Evolutionary conservation across 2,113 vertebrate genomes (phyloP), one percentile per base, ranked within the genome.

Genomic region (Oreotrochilus melanogaster): DNA sequence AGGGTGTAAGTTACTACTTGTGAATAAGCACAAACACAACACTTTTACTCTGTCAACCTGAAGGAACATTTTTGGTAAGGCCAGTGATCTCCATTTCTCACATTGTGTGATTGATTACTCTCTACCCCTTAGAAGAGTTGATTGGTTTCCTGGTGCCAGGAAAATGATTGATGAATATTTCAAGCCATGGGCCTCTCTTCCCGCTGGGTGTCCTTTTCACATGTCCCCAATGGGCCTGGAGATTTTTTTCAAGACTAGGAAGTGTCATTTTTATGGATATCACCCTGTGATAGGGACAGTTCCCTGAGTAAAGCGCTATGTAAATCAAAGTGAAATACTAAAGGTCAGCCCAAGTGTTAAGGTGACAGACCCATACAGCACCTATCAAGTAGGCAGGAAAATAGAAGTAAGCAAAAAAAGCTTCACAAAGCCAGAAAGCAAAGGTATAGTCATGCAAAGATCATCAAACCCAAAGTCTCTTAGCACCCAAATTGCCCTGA

Each of bases 101-200:
- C 96, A 97, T 93, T 25, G 94, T 17, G 95, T 98, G 97, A 98
- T 96, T 98, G 97, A 98, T 98, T 95, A 91, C 94, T 6, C 95
- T 91, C 95, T 96, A 58, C 89, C 57, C 89, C 95, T 95, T 96
- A 98, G 97, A 97, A 97, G 97, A 91, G 96, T 74, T 94, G 98
- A 98, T 98, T 97, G 96, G 97, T 96, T 98, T 98, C 98, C 98
- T 98, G 97, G 95, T 98, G 98, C 97, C 98, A 98, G 95, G 97
- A 97, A 98, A 98, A 98, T 98, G 98, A 98, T 98, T 98, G 98
- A 98, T 98, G 98, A 97, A 97, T 97, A 95, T 98, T 98, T 97
- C 95, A 76, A 95, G 69, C 70, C 92, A 3, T 89, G 96, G 97
- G 67, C 78, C 86, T 94, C 96, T 89, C 97, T 97, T 98, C 98